A percentile compares a stretch with the other conserved stretches of the same genome.
Conservation (phyloP, 92 coral and sea anemone genomes). For the Siderastrea siderea region DNA sequence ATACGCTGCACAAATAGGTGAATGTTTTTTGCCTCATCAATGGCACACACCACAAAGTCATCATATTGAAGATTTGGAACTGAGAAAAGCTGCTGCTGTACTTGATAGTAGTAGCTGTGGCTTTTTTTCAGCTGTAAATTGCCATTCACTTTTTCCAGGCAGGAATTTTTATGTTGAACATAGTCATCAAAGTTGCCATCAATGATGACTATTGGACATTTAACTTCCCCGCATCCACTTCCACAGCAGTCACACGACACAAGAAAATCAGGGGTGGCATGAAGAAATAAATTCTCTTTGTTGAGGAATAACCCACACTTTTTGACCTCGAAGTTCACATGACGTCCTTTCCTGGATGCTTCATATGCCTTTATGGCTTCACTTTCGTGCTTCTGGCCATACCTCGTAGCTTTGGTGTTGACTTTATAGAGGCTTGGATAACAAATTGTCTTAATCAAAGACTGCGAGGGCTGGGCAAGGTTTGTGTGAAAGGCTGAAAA, state of each 20-base stretch:
- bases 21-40: constrained; percentile 22
- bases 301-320: constrained; percentile 75
- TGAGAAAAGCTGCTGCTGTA: constrained; percentile 76
- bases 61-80: constrained; percentile 39
- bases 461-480: constrained; percentile 58
- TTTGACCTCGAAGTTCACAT: constrained; percentile 57
- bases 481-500: constrained; percentile 13
- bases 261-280: constrained; percentile 73
- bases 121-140: constrained; percentile 47
- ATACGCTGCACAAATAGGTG: constrained; percentile 40
- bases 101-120: constrained; percentile 72
- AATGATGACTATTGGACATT: constrained; percentile 53
- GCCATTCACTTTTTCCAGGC: constrained; percentile 61
- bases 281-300: constrained; percentile 71
- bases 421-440: constrained; percentile 64
- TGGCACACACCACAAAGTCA: constrained; percentile 72
- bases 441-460: constrained; percentile 58
- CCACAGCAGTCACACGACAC: constrained; percentile 77
- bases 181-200: constrained; percentile 58
- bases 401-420: constrained; percentile 69
- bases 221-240: constrained; percentile 78
- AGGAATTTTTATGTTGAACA: constrained; percentile 56
- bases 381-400: constrained; percentile 72
- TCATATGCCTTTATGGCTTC: constrained; percentile 70
- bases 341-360: constrained; percentile 51